These are phyloP conservation scores for Salarias fasciatus DNA, from an alignment of 2,797 vertebrate species.

Conservation along the genomic window DNA sequence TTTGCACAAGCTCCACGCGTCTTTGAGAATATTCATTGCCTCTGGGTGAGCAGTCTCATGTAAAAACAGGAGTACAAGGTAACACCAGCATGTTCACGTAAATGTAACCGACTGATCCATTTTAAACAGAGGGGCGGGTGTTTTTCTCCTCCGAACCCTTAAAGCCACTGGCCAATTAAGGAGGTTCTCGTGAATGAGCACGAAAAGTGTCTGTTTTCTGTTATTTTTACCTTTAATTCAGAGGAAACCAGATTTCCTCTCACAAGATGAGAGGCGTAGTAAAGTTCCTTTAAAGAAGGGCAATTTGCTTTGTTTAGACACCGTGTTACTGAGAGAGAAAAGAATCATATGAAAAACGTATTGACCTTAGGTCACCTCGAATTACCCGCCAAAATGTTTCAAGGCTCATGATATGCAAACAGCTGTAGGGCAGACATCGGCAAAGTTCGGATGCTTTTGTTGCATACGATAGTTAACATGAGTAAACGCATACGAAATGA, in stretches of 20 bases:
- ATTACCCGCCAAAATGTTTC: conserved; percentile 83
- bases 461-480: conserved; percentile 53
- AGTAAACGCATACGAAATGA: conserved; percentile 32
- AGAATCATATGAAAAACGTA: conserved; percentile 81
- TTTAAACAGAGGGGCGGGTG: background rate
- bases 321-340: conserved; percentile 65
- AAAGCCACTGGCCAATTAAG: conserved; percentile 33
- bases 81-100: conserved; percentile 6
- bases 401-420: conserved; percentile 78
- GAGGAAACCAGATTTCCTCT: conserved; percentile 22
- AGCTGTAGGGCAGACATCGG: conserved; percentile 64
- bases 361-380: conserved; percentile 74
- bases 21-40: background rate
- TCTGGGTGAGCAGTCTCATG: background rate
- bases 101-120: conserved; percentile 3
- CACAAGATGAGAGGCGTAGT: conserved; percentile 20
- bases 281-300: conserved; percentile 50
- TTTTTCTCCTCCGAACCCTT: background rate
- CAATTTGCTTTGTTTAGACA: conserved; percentile 80
- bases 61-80: background rate
- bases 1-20: background rate
- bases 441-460: conserved; percentile 34
- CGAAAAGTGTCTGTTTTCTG: background rate
- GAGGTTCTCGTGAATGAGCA: background rate
- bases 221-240: conserved; percentile 9